Conservation (phyloP, 2,888 invertebrate genomes). For the Drosophila nigritarsus region DNA sequence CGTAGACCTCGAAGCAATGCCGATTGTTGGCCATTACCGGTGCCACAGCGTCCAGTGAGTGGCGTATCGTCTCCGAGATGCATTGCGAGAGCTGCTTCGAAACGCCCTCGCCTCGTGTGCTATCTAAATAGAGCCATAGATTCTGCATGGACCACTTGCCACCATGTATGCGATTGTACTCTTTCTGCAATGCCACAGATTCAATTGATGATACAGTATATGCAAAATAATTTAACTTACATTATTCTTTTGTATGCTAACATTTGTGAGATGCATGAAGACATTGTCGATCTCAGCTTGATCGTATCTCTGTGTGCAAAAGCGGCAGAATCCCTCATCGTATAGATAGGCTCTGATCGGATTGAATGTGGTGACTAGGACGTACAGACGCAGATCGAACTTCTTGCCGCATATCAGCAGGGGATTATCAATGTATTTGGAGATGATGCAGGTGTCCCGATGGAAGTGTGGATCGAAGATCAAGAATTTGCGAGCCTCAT, state of each 20-base stretch:
- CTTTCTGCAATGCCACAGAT: constrained; percentile 86
- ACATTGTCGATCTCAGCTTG: constrained; percentile 95
- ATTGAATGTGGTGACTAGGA: constrained; percentile 96
- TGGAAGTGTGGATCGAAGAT: constrained; percentile 92
- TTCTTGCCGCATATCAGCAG: constrained; percentile 97
- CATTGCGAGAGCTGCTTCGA: constrained; percentile 95
- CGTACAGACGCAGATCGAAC: constrained; percentile 96
- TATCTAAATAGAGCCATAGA: constrained; percentile 94
- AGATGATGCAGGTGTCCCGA: constrained; percentile 96
- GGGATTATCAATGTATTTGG: constrained; percentile 95
- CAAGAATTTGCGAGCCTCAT: constrained; percentile 93
- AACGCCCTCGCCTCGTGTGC: constrained; percentile 94
- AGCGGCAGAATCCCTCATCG: constrained; percentile 96
- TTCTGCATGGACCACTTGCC: constrained; percentile 98
- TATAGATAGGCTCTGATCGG: constrained; percentile 97
- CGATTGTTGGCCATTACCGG: constrained; percentile 96
- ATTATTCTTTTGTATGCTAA: constrained; percentile 98
- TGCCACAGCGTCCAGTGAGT: constrained; percentile 96
- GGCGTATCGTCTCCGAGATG: constrained; percentile 95
- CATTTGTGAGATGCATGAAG: constrained; percentile 98
- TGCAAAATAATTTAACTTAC: constrained; percentile 53
- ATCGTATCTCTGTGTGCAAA: constrained; percentile 98
- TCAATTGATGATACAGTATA: not conserved
- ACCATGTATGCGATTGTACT: constrained; percentile 97
- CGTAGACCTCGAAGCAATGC: constrained; percentile 92